Evolutionary conservation across 2,888 invertebrate genomes (phyloP), one percentile per base, ranked within the genome.

Genomic region (Molorchus minor): DNA sequence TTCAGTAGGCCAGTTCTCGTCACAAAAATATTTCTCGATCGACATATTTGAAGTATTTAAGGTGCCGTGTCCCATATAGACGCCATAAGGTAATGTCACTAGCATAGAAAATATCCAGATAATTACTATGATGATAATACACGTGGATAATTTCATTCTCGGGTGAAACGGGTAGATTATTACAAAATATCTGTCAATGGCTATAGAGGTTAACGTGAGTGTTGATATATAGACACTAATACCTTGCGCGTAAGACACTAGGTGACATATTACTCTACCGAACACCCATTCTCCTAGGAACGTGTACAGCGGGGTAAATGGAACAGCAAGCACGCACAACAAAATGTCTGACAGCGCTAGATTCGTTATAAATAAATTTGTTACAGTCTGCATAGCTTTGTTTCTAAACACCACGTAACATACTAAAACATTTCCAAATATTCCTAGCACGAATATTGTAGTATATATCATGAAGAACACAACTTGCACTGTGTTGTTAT

Each of bases 191-290:
- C 98, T 88, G 83, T 99, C 98, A 61, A 98, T 91, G 47, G 98
- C 98, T 72, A 99, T 98, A 67, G 97, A 94, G 70, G 96, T 98
- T 64, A 99, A 86, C 3, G 98, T 98, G 72, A 98, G 84, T 0
- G 98, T 97, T 62, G 96, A 96, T 76, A 98, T 96, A 85, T 98
- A 99, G 69, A 99, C 96, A 78, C 95, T 95, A 74, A 94, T 93
- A 53, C 96, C 97, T 81, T 95, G 95, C 57, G 95, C 92, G 81
- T 93, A 95, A 53, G 98, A 92, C 62, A 97, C 93, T 72, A 97
- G 83, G 79, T 97, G 96, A 77, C 98, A 99, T 62, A 98, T 84
- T 0, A 90, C 84, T 17, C 88, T 86, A 0, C 98, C 98, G 82
- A 98, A 98, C 40, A 94, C 88, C 98, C 98, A 99, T 44, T 90